phyloP scores from a whole-genome alignment of 64 coral and sea anemone genomes.

The Porites australiensis region DNA sequence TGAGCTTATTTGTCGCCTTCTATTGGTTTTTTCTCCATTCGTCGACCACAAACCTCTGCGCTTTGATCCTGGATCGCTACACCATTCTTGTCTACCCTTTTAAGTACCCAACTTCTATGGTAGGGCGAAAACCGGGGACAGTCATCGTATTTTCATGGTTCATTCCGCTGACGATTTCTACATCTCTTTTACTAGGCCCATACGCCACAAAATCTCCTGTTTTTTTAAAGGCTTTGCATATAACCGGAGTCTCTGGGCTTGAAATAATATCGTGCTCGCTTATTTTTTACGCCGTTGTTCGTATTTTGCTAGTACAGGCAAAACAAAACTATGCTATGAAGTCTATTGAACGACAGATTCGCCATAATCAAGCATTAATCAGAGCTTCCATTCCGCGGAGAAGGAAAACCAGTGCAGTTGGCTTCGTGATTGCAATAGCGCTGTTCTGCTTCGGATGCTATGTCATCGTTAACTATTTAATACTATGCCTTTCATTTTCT shows the following conservation, averaged over 20 bases:
- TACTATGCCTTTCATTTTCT: not conserved
- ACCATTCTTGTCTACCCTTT: not conserved
- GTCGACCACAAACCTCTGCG: not conserved
- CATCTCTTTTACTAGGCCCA: not conserved
- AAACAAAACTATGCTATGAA: not conserved
- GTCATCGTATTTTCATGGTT: not conserved
- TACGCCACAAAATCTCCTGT: not conserved
- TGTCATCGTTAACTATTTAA: not conserved
- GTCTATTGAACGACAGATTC: not conserved
- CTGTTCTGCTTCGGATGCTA: not conserved
- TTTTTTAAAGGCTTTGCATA: not conserved
- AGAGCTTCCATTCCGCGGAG: not conserved
- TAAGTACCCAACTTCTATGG: not conserved
- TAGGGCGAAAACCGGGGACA: not conserved
- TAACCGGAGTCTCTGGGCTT: not conserved
- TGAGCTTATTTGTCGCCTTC: not conserved
- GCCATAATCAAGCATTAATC: not conserved
- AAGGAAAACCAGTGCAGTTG: not conserved
- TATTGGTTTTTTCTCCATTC: constrained; percentile 2
- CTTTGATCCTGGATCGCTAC: constrained; percentile 8
- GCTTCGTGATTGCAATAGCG: not conserved
- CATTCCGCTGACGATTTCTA: not conserved
- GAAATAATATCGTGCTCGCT: not conserved
- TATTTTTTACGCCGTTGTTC: not conserved
- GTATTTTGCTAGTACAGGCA: not conserved